phyloP scores from a whole-genome alignment of 2,888 invertebrate genomes.

The Lasioglossum pauxillum region DNA sequence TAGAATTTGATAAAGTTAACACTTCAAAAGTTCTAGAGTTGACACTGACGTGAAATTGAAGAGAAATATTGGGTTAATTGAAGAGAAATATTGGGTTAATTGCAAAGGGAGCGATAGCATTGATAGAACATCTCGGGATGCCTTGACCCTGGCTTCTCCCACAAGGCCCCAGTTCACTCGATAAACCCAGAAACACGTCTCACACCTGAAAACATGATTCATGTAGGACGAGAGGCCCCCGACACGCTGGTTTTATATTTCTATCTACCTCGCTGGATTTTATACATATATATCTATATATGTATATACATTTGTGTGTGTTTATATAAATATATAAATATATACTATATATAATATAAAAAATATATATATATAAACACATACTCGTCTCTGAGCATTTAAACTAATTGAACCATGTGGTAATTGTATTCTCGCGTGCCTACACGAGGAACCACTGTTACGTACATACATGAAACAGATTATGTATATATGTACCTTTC shows the following conservation, averaged over 20 bases:
- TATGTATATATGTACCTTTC: conserved; percentile 3
- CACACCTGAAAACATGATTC: conserved; percentile 25
- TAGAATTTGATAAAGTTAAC: background rate
- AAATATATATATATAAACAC: conserved; percentile 1
- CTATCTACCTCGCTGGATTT: conserved; percentile 21
- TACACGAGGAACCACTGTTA: conserved; percentile 19
- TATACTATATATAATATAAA: conserved; percentile 3
- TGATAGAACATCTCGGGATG: background rate
- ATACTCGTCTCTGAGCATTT: background rate
- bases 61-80: background rate
- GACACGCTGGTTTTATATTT: conserved; percentile 32
- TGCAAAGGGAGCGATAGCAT: background rate
- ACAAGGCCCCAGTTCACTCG: background rate
- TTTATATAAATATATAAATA: background rate
- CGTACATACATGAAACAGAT: conserved; percentile 2
- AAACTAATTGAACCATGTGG: conserved; percentile 28
- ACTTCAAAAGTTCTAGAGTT: background rate
- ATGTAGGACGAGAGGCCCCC: conserved; percentile 21
- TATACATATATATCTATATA: conserved; percentile 13
- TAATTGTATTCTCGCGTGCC: conserved; percentile 41
- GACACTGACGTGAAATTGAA: background rate
- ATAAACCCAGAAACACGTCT: background rate
- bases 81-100: background rate
- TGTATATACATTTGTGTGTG: background rate
- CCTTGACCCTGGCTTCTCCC: background rate